These are phyloP conservation scores for Gandaritis pyraliata DNA, from an alignment of 2,888 invertebrate genomes.

Conservation along the genomic window DNA sequence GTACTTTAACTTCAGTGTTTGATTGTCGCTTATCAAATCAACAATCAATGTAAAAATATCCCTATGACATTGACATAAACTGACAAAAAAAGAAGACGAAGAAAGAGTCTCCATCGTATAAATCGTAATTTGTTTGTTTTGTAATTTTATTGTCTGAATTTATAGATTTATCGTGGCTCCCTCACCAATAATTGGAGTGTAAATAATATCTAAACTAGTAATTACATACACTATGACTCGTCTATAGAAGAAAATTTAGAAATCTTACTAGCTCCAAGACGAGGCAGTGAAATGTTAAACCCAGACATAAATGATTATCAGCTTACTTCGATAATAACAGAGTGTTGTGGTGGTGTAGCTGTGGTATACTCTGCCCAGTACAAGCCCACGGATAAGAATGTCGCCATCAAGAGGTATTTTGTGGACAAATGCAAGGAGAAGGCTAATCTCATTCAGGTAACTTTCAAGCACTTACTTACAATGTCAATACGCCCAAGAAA, in stretches of 20 bases:
- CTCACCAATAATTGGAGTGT: constrained; percentile 8
- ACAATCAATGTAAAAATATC: too few relatives aligned
- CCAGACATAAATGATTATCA: constrained; percentile 87
- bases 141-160: too few relatives aligned
- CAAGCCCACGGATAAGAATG: constrained; percentile 86
- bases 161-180: too few relatives aligned
- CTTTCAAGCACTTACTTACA: background rate
- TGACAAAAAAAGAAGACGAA: too few relatives aligned
- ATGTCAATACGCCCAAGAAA: constrained; percentile 20
- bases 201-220: background rate
- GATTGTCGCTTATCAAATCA: too few relatives aligned
- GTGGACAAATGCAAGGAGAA: constrained; percentile 88
- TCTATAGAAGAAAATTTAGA: background rate
- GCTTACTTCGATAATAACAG: constrained; percentile 87
- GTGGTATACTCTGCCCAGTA: constrained; percentile 89
- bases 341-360: constrained; percentile 88
- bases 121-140: background rate
- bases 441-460: constrained; percentile 84
- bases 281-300: constrained; percentile 77
- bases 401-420: constrained; percentile 90
- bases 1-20: too few relatives aligned
- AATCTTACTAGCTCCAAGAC: constrained; percentile 4
- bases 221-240: background rate
- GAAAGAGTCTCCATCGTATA: too few relatives aligned
- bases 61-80: too few relatives aligned